Evolutionary conservation across 2,113 vertebrate species (phyloP).

Genomic region (Tautogolabrus adspersus): DNA sequence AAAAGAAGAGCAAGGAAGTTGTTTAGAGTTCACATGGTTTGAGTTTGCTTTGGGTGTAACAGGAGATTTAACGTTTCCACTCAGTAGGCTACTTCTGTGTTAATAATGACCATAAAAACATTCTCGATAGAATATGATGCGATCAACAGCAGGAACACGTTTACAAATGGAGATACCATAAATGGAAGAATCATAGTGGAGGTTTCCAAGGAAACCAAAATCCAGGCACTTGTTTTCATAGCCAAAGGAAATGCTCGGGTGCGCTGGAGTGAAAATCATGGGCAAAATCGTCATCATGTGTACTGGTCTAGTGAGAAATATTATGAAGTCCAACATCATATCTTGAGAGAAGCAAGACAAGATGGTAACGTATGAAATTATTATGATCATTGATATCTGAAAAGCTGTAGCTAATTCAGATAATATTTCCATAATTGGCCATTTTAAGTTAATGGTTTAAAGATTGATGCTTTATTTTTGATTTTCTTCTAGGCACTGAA

Average conservation of each 20-base stretch:
- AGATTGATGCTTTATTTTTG: not conserved
- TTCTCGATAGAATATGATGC: conserved; percentile 77
- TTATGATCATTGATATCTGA: not conserved
- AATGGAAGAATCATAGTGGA: conserved; percentile 75
- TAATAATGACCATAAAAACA: conserved; percentile 49
- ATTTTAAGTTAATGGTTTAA: not conserved
- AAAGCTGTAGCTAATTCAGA: not conserved
- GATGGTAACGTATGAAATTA: conserved; percentile 63
- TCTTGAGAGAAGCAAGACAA: conserved; percentile 61
- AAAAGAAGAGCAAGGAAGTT: not conserved
- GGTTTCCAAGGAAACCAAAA: conserved; percentile 56
- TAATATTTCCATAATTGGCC: not conserved
- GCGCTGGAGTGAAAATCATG: conserved; percentile 57
- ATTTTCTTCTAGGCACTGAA: conserved; percentile 49
- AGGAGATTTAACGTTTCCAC: not conserved
- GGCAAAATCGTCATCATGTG: not conserved
- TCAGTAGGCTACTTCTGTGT: no score
- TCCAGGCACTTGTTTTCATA: conserved; percentile 61
- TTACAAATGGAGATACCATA: conserved; percentile 77
- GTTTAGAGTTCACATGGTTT: fast-evolving
- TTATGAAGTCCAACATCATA: conserved; percentile 62
- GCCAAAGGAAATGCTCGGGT: conserved; percentile 71
- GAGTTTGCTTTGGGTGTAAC: not conserved
- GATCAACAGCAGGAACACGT: conserved; percentile 72
- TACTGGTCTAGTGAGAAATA: conserved; percentile 72